Conservation (phyloP, 2,888 invertebrate genomes). For the Cinara cedri region DNA sequence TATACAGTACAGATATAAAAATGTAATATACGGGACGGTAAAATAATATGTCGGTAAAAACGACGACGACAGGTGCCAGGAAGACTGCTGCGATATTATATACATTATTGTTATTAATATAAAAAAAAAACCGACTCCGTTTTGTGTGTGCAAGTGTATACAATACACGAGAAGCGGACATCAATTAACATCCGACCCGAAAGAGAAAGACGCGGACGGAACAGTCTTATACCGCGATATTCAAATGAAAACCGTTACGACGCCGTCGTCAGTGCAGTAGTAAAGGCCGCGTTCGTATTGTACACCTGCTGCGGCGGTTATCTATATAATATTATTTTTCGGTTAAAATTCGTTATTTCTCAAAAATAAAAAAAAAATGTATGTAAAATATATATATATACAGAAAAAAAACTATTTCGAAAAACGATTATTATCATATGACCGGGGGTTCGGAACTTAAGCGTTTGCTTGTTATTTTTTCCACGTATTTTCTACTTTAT, state of each 20-base stretch:
- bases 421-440: too few relatives aligned
- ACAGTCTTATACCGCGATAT: conserved; percentile 17
- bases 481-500: too few relatives aligned
- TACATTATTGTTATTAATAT: conserved; percentile 1
- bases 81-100: conserved; percentile 11
- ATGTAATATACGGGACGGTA: too few relatives aligned
- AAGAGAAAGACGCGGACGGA: background rate
- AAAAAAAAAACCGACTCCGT: too few relatives aligned
- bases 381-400: too few relatives aligned
- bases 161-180: conserved; percentile 22
- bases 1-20: background rate
- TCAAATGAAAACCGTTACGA: conserved; percentile 49
- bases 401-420: too few relatives aligned
- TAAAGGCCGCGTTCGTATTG: background rate
- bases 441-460: too few relatives aligned
- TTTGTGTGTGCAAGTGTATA: background rate
- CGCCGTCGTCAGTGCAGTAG: background rate
- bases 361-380: background rate
- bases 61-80: conserved; percentile 52
- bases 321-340: background rate
- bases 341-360: conserved; percentile 29
- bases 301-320: conserved; percentile 19
- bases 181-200: conserved; percentile 37
- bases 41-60: background rate
- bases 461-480: too few relatives aligned